Evolutionary conservation across 2,888 invertebrate genomes (phyloP), one percentile per base, ranked within the genome.

Genomic region (Boloria euphrosyne): DNA sequence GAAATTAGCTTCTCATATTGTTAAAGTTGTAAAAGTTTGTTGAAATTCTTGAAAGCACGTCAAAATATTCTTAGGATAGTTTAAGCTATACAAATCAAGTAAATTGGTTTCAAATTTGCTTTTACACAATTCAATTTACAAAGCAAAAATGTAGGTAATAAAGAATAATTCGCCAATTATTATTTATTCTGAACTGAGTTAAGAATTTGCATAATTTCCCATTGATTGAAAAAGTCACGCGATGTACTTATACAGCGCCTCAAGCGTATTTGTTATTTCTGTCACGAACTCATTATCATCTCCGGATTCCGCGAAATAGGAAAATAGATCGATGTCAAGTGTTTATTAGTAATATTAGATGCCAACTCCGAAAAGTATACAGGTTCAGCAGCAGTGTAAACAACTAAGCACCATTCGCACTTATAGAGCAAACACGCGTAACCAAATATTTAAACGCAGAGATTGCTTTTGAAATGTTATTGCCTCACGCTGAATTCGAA

Each of bases 361-460:
- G 77, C 73, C 74, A 80, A 77, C 77, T 76, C 80, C 59, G 77
- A 76, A 79, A 78, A 79, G 80, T 80, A 80, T 84, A 87, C 81
- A 83, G 86, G 86, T 86, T 85, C 89, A 85, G 86, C 87, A 84
- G 86, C 87, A 86, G 79, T 75, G 86, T 84, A 90, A 90, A 91
- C 87, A 91, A 83, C 84, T 87, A 86, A 89, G 89, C 89, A 88
- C 90, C 90, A 91, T 91, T 91, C 89, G 89, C 89, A 91, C 90
- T 90, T 89, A 90, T 90, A 89, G 87, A 87, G 79, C 85, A 90
- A 90, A 90, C 90, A 90, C 82, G 85, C 83, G 83, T 83, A 86
- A 75, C 85, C 86, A 88, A 91, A 91, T 90, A 90, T 91, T 90
- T 88, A 86, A 86, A 87, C 87, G 80, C 77, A 76, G 55, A 84